Base-by-base conservation (phyloP, 1,140 invertebrate species). In the Stegodyphus dumicola region DNA sequence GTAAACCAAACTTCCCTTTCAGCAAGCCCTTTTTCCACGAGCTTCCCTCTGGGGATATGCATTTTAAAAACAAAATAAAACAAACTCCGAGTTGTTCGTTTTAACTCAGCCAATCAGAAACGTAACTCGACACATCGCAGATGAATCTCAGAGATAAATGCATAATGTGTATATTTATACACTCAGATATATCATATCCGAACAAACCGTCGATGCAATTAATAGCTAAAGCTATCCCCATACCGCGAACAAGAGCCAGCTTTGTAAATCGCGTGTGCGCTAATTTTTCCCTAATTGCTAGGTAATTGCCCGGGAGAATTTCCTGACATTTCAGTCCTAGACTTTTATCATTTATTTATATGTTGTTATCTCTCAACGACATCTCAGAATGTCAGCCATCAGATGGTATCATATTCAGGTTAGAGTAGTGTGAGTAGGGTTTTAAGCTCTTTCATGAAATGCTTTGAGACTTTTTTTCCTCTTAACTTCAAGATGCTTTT, bases 211-310 rank as follows among this genome's bases (percentile, higher is more conserved):
- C 77, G 77, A 78, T 49, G 77, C 66, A 69, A 78, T 78, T 78
- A 78, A 78, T 78, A 51, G 65, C 66, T 53, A 15, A 11, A 10
- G n/a, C 4, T 18, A 9, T 67, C 11, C n/a, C 15, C 52, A 17
- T 9, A 60, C 9, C 56, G n/a, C 9, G 56, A 15, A 53, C 51
- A 69, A 78, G 54, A 51, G 77, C 18, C 49, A 15, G 10, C 65
- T 53, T 53, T 78, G 75, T 77, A 18, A 49, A 33, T 54, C 18
- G 64, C 77, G 77, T 78, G 77, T 54, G 66, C 18, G 77, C 65
- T 78, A 78, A 78, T 78, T 54, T 69, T 33, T 17, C 66, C 18
- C 77, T 78, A 78, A 78, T 78, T 78, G 77, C 66, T 78, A 51
- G 60, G 65, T 78, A 78, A 78, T 78, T 51, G 17, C 17, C 77